Evolutionary conservation across 2,888 invertebrate genomes (phyloP).

Genomic region (Encarsia formosa): DNA sequence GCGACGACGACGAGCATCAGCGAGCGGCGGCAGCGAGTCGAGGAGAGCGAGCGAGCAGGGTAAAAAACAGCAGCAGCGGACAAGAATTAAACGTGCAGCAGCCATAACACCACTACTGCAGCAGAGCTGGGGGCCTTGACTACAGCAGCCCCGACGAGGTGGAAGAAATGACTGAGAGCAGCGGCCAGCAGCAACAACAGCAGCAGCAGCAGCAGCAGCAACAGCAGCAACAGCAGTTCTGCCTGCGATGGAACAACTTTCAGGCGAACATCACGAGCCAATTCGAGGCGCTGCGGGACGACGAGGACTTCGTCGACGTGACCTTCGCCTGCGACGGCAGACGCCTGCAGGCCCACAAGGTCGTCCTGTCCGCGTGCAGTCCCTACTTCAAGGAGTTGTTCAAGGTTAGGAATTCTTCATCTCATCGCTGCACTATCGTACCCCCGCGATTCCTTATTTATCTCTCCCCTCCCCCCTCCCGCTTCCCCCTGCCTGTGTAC

Average conservation of each 20-base stretch:
- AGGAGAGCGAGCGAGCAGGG: neutral
- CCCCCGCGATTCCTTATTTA: neutral
- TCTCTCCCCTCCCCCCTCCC: constrained; percentile 4
- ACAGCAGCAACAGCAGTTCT: constrained; percentile 71
- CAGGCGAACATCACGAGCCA: constrained; percentile 83
- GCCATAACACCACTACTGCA: neutral
- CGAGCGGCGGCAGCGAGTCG: neutral
- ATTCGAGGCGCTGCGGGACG: constrained; percentile 78
- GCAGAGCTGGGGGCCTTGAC: constrained; percentile 16
- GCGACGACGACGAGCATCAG: neutral
- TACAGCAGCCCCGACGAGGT: too few species aligned
- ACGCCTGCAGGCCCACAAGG: constrained; percentile 79
- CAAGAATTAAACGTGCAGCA: neutral
- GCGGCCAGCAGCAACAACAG: constrained; percentile 52
- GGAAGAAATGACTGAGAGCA: constrained; percentile 50
- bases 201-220: constrained; percentile 10
- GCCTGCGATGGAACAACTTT: constrained; percentile 87
- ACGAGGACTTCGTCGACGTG: constrained; percentile 85
- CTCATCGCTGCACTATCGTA: neutral
- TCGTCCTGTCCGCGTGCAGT: constrained; percentile 81
- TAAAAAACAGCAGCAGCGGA: neutral
- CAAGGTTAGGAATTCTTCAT: constrained; percentile 62
- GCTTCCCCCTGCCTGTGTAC: constrained; percentile 5
- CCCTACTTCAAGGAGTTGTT: constrained; percentile 83
- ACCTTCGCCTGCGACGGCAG: constrained; percentile 82